Conservation (phyloP, 2,888 invertebrate genomes). For the Pseudoips prasinana region DNA sequence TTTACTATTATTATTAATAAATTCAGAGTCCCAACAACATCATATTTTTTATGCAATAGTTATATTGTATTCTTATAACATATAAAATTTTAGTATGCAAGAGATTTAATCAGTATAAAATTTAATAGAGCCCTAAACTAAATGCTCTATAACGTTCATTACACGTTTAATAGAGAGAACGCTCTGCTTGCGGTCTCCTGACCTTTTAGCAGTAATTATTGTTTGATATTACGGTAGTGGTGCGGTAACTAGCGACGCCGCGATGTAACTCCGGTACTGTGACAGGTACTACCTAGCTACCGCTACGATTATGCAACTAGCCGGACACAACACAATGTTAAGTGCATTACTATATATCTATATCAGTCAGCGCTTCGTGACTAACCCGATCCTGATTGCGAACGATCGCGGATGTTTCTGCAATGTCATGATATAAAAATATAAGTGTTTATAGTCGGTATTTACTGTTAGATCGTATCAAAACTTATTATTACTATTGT, state of each 20-base stretch:
- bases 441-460: constrained; percentile 10
- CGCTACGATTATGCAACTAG: constrained; percentile 70
- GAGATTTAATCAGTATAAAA: constrained; percentile 11
- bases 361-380: constrained; percentile 54
- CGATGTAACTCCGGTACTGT: constrained; percentile 43
- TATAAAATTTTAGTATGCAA: constrained; percentile 5
- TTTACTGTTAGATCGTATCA: constrained; percentile 15
- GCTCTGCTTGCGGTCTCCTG: constrained; percentile 46
- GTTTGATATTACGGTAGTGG: constrained; percentile 56
- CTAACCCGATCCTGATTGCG: constrained; percentile 53
- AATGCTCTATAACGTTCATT: constrained; percentile 20
- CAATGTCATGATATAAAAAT: constrained; percentile 38
- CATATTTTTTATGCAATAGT: too few relatives aligned
- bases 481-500: too few relatives aligned
- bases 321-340: constrained; percentile 72
- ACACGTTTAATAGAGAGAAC: constrained; percentile 33
- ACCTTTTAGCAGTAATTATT: constrained; percentile 54
- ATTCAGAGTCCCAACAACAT: too few relatives aligned
- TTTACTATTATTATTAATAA: too few relatives aligned
- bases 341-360: constrained; percentile 57
- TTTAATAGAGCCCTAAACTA: constrained; percentile 28
- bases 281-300: constrained; percentile 49
- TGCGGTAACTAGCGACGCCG: constrained; percentile 42
- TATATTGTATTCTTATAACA: too few relatives aligned
- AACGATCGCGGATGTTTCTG: too few relatives aligned